A percentile compares a stretch with the other conserved stretches of the same genome.
Conservation (phyloP, 2,113 vertebrate genomes). For the Tachysurus fulvidraco region DNA sequence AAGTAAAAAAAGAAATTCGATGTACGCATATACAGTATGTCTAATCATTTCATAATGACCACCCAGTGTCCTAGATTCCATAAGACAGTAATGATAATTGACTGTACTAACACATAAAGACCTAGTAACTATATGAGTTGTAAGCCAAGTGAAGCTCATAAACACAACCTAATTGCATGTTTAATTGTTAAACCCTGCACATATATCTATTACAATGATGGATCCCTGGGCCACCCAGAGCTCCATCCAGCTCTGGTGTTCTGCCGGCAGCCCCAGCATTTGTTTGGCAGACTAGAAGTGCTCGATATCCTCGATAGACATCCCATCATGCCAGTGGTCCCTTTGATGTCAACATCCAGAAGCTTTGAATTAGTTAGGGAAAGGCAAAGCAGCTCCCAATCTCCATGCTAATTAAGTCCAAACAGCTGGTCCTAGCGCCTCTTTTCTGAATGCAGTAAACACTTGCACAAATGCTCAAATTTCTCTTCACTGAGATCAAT, state of each 20-base stretch:
- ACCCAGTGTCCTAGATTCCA: background rate
- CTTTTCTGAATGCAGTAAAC: conserved; percentile 21
- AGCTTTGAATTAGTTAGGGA: conserved; percentile 47
- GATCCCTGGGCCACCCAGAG: conserved; percentile 42
- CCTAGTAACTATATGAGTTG: background rate
- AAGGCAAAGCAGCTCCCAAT: conserved; percentile 37
- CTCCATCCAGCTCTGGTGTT: conserved; percentile 4
- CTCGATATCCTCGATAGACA: conserved; percentile 41
- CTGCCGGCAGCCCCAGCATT: conserved; percentile 19
- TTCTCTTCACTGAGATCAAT: background rate
- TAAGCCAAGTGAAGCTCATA: background rate
- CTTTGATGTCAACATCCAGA: conserved; percentile 53
- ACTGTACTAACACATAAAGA: background rate
- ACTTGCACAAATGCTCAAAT: background rate
- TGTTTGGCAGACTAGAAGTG: conserved; percentile 40
- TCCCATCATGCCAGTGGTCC: conserved; percentile 35
- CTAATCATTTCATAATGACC: background rate
- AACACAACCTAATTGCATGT: background rate
- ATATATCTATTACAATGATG: conserved; percentile 32
- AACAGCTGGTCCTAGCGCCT: conserved; percentile 50
- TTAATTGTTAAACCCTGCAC: conserved; percentile 10
- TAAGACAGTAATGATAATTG: conserved; percentile 2
- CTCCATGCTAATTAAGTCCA: conserved; percentile 47
- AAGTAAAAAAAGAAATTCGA: background rate
- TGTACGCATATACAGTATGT: background rate